A percentile compares a stretch with the other conserved stretches of the same genome.
Conservation (phyloP, 2,113 vertebrate species). For the Phyllopteryx taeniolatus region DNA sequence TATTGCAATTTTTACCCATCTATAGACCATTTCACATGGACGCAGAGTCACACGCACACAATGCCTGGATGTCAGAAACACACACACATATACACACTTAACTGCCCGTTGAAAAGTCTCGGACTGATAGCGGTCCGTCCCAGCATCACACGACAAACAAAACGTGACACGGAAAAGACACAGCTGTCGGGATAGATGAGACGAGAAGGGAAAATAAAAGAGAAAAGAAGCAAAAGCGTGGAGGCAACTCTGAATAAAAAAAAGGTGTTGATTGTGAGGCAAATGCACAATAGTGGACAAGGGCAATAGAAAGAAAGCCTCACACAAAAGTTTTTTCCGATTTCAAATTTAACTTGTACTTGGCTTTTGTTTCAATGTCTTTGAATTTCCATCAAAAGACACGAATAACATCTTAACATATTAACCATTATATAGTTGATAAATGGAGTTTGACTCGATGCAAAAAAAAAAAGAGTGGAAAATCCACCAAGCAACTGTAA, state of each 20-base stretch:
- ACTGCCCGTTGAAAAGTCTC: conserved; percentile 14
- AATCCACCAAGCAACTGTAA: neutral
- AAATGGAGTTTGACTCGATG: neutral
- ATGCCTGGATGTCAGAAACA: conserved; percentile 9
- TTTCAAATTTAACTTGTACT: conserved; percentile 30
- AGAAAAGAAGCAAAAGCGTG: conserved; percentile 40
- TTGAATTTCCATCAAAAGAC: conserved; percentile 39
- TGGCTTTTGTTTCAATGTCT: conserved; percentile 43
- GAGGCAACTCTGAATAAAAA: conserved; percentile 44
- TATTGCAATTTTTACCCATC: conserved; percentile 54
- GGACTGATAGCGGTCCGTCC: conserved; percentile 33
- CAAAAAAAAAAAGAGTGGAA: no score
- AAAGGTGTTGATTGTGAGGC: conserved; percentile 44
- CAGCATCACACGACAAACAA: conserved; percentile 42
- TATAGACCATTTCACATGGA: conserved; percentile 29
- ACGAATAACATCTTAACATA: neutral
- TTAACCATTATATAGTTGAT: neutral
- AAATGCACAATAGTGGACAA: conserved; percentile 49
- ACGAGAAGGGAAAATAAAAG: conserved; percentile 5
- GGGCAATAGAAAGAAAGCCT: conserved; percentile 38
- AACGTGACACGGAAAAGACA: conserved; percentile 56
- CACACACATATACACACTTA: conserved; percentile 13
- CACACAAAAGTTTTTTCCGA: conserved; percentile 19
- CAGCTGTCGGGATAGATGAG: conserved; percentile 34
- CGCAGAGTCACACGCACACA: conserved; percentile 24